Conservation (phyloP, 1,140 invertebrate species). For the Hylyphantes graminicola region DNA sequence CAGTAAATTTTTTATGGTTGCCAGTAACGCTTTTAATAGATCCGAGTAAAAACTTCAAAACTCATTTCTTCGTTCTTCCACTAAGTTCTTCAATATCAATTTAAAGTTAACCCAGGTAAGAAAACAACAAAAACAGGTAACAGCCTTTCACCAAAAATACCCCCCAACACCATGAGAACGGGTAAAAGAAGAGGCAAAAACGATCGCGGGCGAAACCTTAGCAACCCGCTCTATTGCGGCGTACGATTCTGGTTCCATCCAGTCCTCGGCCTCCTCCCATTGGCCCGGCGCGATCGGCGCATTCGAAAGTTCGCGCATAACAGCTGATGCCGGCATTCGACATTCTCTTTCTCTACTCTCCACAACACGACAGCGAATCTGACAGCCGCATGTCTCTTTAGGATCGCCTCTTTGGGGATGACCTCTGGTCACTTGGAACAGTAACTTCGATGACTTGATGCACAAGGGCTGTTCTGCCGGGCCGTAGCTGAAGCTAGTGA, state of each 20-base stretch:
- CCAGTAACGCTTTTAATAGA: no score
- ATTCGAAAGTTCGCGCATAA: slow-evolving; percentile 36
- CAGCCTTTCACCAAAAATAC: no score
- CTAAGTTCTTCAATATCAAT: no score
- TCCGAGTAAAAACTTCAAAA: no score
- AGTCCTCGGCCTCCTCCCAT: slow-evolving; percentile 27
- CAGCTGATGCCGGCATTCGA: slow-evolving; percentile 49
- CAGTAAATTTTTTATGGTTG: no score
- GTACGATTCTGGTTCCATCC: slow-evolving; percentile 49
- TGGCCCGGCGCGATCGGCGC: slow-evolving; percentile 30
- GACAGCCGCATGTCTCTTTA: not conserved
- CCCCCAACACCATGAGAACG: no score
- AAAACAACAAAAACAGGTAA: no score
- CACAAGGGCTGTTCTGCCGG: not conserved
- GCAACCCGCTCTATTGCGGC: slow-evolving; percentile 50
- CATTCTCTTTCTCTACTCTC: not conserved
- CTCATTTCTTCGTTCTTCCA: no score
- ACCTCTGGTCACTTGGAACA: not conserved
- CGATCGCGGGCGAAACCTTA: slow-evolving; percentile 39
- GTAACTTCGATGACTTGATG: not conserved
- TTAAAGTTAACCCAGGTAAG: no score
- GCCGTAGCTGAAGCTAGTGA: no score
- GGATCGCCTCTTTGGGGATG: not conserved
- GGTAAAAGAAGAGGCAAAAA: not conserved
- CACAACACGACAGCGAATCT: not conserved